These are phyloP conservation scores for Latheticus oryzae DNA, from an alignment of 2,888 invertebrate species.

Conservation along the genomic window DNA sequence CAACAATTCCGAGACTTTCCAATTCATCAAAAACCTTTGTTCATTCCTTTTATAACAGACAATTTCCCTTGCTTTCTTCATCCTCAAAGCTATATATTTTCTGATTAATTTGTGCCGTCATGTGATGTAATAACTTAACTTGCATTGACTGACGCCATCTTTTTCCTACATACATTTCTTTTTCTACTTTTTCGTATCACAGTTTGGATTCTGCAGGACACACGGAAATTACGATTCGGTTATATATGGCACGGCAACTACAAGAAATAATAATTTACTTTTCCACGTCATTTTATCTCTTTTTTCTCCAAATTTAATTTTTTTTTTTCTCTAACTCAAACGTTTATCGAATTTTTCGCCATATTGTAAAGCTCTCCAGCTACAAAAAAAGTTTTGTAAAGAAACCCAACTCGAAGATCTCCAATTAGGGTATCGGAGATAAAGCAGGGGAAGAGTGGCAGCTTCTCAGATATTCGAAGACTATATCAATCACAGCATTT, in stretches of 20 bases:
- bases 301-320: slow-evolving; percentile 1
- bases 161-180: slow-evolving; percentile 46
- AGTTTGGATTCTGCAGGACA: slow-evolving; percentile 44
- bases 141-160: slow-evolving; percentile 46
- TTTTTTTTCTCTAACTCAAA: slow-evolving; percentile 6
- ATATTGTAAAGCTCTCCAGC: too few species aligned
- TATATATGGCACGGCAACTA: slow-evolving; percentile 52
- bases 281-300: not conserved
- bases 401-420: not conserved
- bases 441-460: slow-evolving; percentile 30
- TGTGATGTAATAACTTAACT: slow-evolving; percentile 53
- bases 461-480: slow-evolving; percentile 59
- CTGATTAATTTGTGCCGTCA: slow-evolving; percentile 54
- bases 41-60: slow-evolving; percentile 36
- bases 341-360: too few species aligned
- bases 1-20: too few species aligned
- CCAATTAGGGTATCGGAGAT: slow-evolving; percentile 19
- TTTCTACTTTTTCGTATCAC: slow-evolving; percentile 48
- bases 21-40: slow-evolving; percentile 31
- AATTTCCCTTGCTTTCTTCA: slow-evolving; percentile 44
- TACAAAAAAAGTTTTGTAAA: too few species aligned
- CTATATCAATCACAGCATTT: slow-evolving; percentile 60
- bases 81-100: slow-evolving; percentile 47
- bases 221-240: slow-evolving; percentile 58
- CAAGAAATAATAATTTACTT: slow-evolving; percentile 25